These are phyloP conservation scores for Slavum lentiscoides DNA, from an alignment of 2,888 invertebrate species.

Conservation along the genomic window DNA sequence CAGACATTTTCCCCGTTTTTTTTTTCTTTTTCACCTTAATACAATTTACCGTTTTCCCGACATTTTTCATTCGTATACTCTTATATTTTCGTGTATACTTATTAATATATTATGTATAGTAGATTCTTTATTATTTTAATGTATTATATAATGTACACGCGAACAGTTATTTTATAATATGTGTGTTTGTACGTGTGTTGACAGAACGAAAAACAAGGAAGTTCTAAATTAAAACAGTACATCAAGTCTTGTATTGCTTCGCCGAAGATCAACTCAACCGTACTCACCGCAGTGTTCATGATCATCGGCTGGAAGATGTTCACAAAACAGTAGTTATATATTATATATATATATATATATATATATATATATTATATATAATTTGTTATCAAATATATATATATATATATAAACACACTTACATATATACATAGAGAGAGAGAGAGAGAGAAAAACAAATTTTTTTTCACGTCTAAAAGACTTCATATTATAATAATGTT, in stretches of 20 bases:
- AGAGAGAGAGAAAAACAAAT: constrained; percentile 24
- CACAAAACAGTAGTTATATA: constrained; percentile 25
- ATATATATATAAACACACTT: too few species aligned
- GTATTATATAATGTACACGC: too few species aligned
- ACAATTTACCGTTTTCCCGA: too few species aligned
- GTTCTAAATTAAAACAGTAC: constrained; percentile 5
- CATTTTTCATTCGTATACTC: too few species aligned
- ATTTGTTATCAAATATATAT: too few species aligned
- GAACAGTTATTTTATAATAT: not conserved
- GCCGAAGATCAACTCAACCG: constrained; percentile 18
- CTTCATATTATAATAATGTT: constrained; percentile 23
- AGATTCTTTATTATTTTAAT: too few species aligned
- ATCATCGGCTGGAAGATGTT: constrained; percentile 44
- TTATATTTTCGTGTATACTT: too few species aligned
- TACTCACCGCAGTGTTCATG: constrained; percentile 34
- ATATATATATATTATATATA: too few species aligned
- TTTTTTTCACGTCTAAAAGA: constrained; percentile 41
- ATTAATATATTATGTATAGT: too few species aligned
- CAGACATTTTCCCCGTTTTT: too few species aligned
- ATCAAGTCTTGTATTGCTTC: constrained; percentile 2
- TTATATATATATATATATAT: not conserved
- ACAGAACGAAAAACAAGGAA: constrained; percentile 5
- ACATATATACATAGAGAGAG: not conserved
- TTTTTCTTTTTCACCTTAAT: too few species aligned
- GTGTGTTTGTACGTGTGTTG: constrained; percentile 7